These are phyloP conservation scores for Pterocles orientalis DNA, from an alignment of 2,113 vertebrate species.

Conservation along the genomic window DNA sequence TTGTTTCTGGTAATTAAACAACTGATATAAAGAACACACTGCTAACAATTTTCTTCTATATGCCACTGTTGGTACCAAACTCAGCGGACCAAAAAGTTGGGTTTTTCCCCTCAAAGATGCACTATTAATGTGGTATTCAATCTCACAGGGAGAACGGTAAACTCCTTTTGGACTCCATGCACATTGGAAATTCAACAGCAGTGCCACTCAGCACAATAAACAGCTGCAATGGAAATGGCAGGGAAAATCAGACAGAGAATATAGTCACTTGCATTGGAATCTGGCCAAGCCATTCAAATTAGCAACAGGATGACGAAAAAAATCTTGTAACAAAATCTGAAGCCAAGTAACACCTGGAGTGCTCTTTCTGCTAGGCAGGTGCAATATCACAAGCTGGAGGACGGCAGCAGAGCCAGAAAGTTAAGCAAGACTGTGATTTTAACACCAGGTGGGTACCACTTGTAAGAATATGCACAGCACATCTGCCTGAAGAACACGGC, in stretches of 20 bases:
- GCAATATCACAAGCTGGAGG: not conserved
- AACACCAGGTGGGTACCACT: not conserved
- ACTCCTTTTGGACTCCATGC: not conserved
- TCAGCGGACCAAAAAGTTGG: rapidly evolving
- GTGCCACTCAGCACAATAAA: not conserved
- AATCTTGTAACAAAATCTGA: constrained; percentile 1
- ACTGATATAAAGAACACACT: not conserved
- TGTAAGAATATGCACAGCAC: not conserved
- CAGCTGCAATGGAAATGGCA: not conserved
- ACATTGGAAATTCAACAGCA: not conserved
- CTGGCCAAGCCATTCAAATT: constrained; percentile 9
- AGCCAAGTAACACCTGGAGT: not conserved
- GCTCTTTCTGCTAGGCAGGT: not conserved
- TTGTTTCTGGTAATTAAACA: not conserved
- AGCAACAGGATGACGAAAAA: not conserved
- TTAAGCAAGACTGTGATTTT: not conserved
- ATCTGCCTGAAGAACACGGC: not conserved
- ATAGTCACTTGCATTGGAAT: constrained; percentile 16
- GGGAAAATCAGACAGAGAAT: constrained; percentile 6
- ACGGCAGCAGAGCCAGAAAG: not conserved
- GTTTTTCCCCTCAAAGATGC: not conserved
- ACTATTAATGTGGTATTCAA: not conserved
- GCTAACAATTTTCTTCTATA: not conserved
- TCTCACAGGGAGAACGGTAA: not conserved
- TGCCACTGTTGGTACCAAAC: not conserved